Percentiles rank a stretch among this genome's conserved stretches.
These are phyloP conservation scores for Cataglyphis hispanica DNA, from an alignment of 1,140 invertebrate species.

Conservation along the genomic window DNA sequence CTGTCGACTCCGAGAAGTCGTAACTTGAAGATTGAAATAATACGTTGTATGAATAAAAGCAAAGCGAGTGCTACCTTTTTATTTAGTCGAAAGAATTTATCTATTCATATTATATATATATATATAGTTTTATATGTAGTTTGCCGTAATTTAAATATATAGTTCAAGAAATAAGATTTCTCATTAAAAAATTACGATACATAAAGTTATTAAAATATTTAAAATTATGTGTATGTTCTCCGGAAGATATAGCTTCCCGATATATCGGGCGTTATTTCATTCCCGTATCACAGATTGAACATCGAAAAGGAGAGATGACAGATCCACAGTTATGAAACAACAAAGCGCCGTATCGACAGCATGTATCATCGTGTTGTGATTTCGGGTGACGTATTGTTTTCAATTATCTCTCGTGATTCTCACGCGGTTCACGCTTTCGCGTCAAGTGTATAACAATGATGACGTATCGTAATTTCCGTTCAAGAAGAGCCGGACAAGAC, in stretches of 20 bases:
- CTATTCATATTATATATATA: constrained; percentile 9
- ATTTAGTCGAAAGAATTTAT: constrained; percentile 13
- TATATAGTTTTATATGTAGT: not conserved
- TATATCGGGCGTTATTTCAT: constrained; percentile 27
- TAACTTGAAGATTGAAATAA: constrained; percentile 39
- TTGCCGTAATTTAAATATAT: not conserved
- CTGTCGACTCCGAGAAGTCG: constrained; percentile 1
- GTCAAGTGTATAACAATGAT: not conserved
- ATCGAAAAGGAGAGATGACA: constrained; percentile 18
- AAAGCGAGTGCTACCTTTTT: not conserved
- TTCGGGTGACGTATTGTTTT: constrained; percentile 41
- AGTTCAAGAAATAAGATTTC: not conserved
- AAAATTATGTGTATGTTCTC: not conserved
- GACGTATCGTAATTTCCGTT: constrained; percentile 1
- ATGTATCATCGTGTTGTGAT: constrained; percentile 43
- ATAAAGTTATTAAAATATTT: not conserved
- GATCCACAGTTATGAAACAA: constrained; percentile 17
- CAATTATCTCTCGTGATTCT: constrained; percentile 1
- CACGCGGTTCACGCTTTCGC: not conserved
- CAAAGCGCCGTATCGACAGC: constrained; percentile 7
- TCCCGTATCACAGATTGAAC: not conserved
- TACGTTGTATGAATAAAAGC: constrained; percentile 11
- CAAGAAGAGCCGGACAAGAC: constrained; percentile 24
- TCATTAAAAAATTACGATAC: not conserved
- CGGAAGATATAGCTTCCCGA: not conserved